phyloP scores from a whole-genome alignment of 2,797 vertebrate genomes.

The Hypotaenidia okinawae region DNA sequence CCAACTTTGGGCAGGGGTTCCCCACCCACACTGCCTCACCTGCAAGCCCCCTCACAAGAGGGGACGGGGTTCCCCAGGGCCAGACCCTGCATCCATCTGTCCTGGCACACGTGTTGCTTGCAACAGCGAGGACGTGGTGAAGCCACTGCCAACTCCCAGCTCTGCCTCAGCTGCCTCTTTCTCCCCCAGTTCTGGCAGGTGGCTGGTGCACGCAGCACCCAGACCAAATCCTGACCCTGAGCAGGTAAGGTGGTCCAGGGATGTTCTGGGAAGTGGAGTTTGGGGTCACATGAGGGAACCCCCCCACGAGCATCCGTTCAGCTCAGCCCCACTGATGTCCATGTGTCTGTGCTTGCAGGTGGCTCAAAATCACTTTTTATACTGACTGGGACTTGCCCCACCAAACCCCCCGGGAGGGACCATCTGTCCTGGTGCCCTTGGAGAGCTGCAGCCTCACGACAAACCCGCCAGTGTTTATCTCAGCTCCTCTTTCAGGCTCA shows the following conservation, averaged over 20 bases:
- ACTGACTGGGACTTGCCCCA: conserved; percentile 77
- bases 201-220: rapidly evolving
- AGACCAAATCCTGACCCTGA: neutral
- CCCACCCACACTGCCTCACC: no score
- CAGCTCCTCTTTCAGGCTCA: conserved; percentile 74
- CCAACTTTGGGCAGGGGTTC: neutral
- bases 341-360: conserved; percentile 73
- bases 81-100: rapidly evolving
- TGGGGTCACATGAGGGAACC: neutral
- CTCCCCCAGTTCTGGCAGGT: neutral
- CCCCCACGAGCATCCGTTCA: neutral
- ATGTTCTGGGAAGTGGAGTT: neutral
- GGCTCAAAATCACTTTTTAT: conserved; percentile 52
- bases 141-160: neutral
- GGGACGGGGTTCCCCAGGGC: neutral
- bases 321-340: conserved; percentile 64
- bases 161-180: no score
- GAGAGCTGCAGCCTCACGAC: conserved; percentile 64
- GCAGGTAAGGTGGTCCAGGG: neutral
- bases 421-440: conserved; percentile 71
- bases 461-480: conserved; percentile 68
- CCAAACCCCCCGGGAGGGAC: conserved; percentile 76
- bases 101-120: rapidly evolving
- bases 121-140: rapidly evolving
- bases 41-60: neutral